Evolutionary conservation across 2,888 invertebrate genomes (phyloP), one percentile per base, ranked within the genome.

Genomic region (Bibio marci): DNA sequence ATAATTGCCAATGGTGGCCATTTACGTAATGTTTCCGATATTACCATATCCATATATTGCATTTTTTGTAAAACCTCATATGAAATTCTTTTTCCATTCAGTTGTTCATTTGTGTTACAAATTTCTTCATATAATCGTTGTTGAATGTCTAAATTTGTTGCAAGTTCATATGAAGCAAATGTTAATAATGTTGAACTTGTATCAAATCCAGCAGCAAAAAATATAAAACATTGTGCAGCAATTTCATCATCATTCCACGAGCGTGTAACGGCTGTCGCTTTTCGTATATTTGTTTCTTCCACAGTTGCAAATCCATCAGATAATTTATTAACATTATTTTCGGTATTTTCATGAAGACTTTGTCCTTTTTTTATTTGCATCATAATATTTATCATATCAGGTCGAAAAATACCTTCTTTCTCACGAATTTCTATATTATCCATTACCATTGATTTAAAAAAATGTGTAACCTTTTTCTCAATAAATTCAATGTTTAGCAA

Each of bases 41-140:
- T 51, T 1, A 73, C 69, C 71, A 71, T 71, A 41, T 74, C 73
- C 59, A 75, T 51, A 43, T 74, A 75, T 17, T 62, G 61, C 69
- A 75, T 65, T 19, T 58, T 60, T 41, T 65, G 60, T 1, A 75
- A 52, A 1, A 59, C 57, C 22, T 66, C 68, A 44, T 70, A 73
- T 37, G 59, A 63, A 1, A 71, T 52, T 14, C 58, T 59, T 7
- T 61, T 64, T 0, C 56, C 54, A 15, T 55, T 55, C 4, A 45
- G n/a, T 30, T 56, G 59, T 2, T 42, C 45, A 2, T 63, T 49
- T n/a, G 56, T 51, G n/a, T 64, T 59, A 30, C 53, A 62, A 25
- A 72, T 65, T 52, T 71, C 70, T n/a, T 57, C 43, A 1, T 55
- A 54, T 8, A 64, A 47, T 30, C 49, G 55, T 17, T 52, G 52